Percentiles rank a stretch among this genome's conserved stretches.
These are phyloP conservation scores for Theropithecus gelada DNA, from an alignment of 2,113 vertebrate genomes.

Conservation along the genomic window DNA sequence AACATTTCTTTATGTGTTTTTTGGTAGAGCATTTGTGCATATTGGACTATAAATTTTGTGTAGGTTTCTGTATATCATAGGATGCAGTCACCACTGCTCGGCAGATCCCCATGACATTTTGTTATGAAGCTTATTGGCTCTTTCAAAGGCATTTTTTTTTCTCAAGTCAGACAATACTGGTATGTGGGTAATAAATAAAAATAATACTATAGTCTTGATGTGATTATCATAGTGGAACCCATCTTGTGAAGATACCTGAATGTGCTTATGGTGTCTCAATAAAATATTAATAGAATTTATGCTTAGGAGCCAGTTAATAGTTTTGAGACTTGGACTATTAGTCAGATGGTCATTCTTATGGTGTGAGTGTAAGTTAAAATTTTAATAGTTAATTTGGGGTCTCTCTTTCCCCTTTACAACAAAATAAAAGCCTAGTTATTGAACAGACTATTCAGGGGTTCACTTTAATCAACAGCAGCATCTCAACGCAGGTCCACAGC, in stretches of 20 bases:
- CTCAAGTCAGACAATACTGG: neutral
- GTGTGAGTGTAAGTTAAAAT: constrained; percentile 37
- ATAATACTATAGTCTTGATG: neutral
- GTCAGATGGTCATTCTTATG: neutral
- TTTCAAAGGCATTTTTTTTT: neutral
- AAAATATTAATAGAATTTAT: constrained; percentile 48
- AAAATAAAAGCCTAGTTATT: neutral
- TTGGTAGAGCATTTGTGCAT: neutral
- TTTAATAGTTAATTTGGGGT: neutral
- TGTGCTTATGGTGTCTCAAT: neutral
- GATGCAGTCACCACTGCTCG: neutral
- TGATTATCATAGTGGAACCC: neutral
- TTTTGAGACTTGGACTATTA: constrained; percentile 37
- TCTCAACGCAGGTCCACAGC: neutral
- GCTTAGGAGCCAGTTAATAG: neutral
- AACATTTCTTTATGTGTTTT: neutral
- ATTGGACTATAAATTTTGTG: neutral
- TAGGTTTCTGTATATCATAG: constrained; percentile 3
- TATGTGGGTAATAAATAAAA: constrained; percentile 29
- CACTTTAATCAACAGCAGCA: neutral
- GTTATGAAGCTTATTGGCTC: constrained; percentile 37
- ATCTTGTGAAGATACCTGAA: neutral
- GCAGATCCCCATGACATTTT: neutral
- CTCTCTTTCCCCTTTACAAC: neutral
- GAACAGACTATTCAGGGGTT: neutral